Conservation (phyloP, 2,888 invertebrate genomes). For the Athrips mouffetella region DNA sequence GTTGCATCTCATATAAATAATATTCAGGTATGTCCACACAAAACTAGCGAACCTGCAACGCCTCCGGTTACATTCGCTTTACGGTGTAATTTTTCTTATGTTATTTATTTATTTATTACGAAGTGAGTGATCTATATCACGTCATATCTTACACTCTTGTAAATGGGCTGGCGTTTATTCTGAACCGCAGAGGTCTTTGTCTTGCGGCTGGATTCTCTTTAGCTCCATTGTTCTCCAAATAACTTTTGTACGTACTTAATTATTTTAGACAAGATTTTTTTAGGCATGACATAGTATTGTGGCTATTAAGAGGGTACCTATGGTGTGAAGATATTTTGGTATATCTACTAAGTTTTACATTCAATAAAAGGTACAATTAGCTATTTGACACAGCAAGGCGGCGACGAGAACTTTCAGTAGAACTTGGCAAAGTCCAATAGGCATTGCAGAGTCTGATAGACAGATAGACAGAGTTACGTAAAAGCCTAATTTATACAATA, state of each 20-base stretch:
- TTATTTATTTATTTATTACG: conserved; percentile 79
- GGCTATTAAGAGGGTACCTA: neutral
- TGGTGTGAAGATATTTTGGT: too few species aligned
- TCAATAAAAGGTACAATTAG: too few species aligned
- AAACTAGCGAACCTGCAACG: conserved; percentile 43
- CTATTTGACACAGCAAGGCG: too few species aligned
- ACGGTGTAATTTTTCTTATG: conserved; percentile 78
- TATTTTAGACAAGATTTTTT: neutral
- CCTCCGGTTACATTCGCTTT: conserved; percentile 78
- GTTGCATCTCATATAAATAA: too few species aligned
- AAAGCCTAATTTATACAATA: too few species aligned
- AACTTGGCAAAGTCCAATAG: too few species aligned
- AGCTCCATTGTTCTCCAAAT: conserved; percentile 25
- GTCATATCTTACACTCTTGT: conserved; percentile 78
- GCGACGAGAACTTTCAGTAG: too few species aligned
- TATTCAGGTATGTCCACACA: conserved; percentile 39
- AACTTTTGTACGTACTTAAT: conserved; percentile 22
- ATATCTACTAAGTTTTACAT: too few species aligned
- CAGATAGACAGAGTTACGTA: too few species aligned
- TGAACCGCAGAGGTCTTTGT: conserved; percentile 38
- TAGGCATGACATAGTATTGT: neutral
- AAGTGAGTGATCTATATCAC: conserved; percentile 77
- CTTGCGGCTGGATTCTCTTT: conserved; percentile 33
- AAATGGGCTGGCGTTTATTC: conserved; percentile 73
- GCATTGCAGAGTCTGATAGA: too few species aligned